Evolutionary conservation across 2,797 vertebrate genomes (phyloP).

Genomic region (Euphonia xanthogaster): DNA sequence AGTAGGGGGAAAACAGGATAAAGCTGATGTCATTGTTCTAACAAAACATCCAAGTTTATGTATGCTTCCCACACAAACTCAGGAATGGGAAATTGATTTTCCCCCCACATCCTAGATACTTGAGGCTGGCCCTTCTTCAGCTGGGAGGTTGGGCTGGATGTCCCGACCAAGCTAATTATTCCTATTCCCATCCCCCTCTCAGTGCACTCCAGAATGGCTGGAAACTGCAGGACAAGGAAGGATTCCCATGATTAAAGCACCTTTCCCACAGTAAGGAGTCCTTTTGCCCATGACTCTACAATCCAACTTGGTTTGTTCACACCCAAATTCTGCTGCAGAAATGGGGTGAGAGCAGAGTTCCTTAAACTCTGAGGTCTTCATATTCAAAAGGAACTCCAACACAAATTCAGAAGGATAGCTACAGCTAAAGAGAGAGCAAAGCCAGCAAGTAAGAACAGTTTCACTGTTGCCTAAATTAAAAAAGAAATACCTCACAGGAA

Average conservation of each 20-base stretch:
- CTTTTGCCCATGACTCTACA: background rate
- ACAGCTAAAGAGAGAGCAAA: background rate
- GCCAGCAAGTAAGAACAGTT: background rate
- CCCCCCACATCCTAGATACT: background rate
- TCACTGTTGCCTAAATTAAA: background rate
- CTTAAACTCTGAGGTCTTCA: background rate
- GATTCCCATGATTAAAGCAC: background rate
- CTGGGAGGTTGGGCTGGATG: background rate
- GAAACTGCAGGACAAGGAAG: background rate
- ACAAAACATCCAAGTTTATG: background rate
- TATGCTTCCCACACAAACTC: background rate
- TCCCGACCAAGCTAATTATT: background rate
- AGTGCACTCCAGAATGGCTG: background rate
- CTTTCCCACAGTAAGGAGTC: background rate
- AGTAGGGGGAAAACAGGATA: background rate
- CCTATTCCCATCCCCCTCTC: background rate
- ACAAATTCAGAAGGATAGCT: background rate
- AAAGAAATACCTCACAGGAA: background rate
- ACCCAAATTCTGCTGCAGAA: background rate
- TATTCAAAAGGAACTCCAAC: background rate
- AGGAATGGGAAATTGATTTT: background rate
- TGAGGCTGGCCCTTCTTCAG: background rate
- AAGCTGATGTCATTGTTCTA: background rate
- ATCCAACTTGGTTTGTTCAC: background rate
- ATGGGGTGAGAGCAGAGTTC: background rate